Conservation (phyloP, 2,113 vertebrate genomes). For the Neodon shergylaensis region DNA sequence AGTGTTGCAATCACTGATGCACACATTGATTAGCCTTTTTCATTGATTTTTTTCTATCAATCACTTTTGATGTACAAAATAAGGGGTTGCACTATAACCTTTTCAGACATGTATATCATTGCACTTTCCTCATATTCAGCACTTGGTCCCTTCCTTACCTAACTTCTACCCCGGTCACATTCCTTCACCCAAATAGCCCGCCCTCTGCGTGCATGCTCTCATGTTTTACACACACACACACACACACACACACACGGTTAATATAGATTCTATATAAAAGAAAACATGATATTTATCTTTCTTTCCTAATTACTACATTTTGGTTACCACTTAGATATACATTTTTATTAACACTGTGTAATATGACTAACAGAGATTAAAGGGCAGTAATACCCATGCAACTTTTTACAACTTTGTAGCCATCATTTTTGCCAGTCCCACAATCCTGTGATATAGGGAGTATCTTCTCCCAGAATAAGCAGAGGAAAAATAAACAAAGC, state of each 20-base stretch:
- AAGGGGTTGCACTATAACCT: background rate
- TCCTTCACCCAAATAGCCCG: background rate
- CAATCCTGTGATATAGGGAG: background rate
- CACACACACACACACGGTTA: background rate
- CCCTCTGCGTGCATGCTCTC: background rate
- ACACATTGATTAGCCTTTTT: background rate
- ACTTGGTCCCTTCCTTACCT: background rate
- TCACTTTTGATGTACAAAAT: background rate
- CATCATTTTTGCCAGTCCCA: conserved; percentile 35
- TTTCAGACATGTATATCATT: background rate
- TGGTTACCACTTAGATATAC: background rate
- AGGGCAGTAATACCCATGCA: background rate
- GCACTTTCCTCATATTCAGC: background rate
- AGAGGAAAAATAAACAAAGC: conserved; percentile 28
- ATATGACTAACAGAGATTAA: conserved; percentile 1
- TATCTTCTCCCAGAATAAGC: background rate
- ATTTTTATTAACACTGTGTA: conserved; percentile 19
- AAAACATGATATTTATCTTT: background rate
- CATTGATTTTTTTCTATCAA: background rate
- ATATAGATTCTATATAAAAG: background rate
- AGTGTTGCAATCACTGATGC: background rate
- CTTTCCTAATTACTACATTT: background rate
- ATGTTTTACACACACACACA: background rate
- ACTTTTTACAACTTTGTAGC: conserved; percentile 31
- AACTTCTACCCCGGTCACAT: background rate